Percentiles rank a stretch among this genome's conserved stretches.
phyloP scores from a whole-genome alignment of 2,113 vertebrate genomes.

The Proteles cristata region DNA sequence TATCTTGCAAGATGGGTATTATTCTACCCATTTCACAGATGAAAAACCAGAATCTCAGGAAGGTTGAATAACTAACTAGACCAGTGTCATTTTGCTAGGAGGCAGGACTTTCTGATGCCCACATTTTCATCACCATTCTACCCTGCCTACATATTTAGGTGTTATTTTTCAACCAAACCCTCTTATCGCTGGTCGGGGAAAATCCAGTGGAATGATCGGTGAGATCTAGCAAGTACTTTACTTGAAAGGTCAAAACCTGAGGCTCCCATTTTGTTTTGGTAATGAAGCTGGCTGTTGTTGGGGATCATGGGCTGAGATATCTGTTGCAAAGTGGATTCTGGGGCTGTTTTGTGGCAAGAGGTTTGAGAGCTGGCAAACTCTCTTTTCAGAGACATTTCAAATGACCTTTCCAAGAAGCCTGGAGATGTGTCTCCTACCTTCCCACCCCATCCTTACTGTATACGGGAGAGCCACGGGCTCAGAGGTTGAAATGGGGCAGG shows the following conservation, averaged over 20 bases:
- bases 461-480: background rate
- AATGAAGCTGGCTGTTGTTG: background rate
- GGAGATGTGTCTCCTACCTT: background rate
- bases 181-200: background rate
- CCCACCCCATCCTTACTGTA: background rate
- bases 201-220: background rate
- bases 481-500: background rate
- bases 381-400: background rate
- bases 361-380: background rate
- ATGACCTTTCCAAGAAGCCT: background rate
- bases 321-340: background rate
- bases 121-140: background rate
- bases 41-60: background rate
- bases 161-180: background rate
- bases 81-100: background rate
- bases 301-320: background rate
- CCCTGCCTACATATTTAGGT: background rate
- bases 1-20: background rate
- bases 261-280: background rate
- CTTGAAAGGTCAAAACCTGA: background rate
- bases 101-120: background rate
- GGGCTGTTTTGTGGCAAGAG: background rate
- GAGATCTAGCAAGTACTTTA: background rate
- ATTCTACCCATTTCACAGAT: background rate
- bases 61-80: background rate